Percentiles rank a stretch among this genome's conserved stretches.
phyloP scores from a whole-genome alignment of 2,113 vertebrate species.

The Myxocyprinus asiaticus region DNA sequence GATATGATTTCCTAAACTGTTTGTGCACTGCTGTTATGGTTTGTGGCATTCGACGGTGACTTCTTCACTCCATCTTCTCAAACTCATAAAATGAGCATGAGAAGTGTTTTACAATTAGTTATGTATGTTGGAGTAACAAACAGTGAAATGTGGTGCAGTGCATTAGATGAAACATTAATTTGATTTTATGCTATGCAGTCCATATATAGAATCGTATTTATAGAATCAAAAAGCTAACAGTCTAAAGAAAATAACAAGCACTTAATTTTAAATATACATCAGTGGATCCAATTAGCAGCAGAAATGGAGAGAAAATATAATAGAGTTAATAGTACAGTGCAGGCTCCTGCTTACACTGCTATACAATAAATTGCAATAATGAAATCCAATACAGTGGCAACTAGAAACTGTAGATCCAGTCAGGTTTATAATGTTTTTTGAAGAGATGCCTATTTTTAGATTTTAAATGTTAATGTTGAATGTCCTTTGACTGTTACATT shows the following conservation, averaged over 20 bases:
- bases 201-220: not conserved
- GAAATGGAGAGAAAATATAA: not conserved
- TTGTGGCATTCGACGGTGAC: not conserved
- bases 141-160: not conserved
- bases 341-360: no score
- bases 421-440: not conserved
- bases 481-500: not conserved
- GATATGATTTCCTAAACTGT: not conserved
- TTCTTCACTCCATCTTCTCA: not conserved
- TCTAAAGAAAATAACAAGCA: not conserved
- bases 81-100: not conserved
- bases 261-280: not conserved
- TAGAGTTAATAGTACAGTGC: not conserved
- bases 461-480: not conserved
- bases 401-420: no score
- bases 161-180: not conserved
- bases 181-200: not conserved
- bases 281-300: not conserved
- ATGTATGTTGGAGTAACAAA: not conserved
- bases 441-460: not conserved
- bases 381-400: not conserved
- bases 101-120: not conserved
- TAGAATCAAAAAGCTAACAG: not conserved
- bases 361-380: not conserved
- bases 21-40: not conserved